Conservation (phyloP, 1,140 invertebrate species). For the Meloidogyne exigua region DNA sequence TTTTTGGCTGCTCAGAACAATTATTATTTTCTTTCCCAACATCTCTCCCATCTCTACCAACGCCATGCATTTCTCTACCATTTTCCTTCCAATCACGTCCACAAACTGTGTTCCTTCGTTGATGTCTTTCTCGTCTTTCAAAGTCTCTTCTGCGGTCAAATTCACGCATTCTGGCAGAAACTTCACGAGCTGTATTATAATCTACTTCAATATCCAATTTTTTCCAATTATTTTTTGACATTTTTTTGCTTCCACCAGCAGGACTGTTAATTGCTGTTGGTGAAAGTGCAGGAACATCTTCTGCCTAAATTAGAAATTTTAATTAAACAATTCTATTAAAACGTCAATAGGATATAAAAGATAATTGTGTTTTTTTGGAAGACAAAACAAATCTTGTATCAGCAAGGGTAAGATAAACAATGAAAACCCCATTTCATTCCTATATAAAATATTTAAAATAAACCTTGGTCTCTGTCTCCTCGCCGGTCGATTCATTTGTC, state of each 20-base stretch:
- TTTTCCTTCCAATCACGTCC: background rate
- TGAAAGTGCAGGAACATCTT: background rate
- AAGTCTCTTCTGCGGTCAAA: background rate
- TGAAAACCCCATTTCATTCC: too few relatives aligned
- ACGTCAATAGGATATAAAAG: too few relatives aligned
- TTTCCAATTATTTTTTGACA: constrained; percentile 41
- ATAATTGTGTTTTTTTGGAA: too few relatives aligned
- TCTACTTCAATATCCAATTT: constrained; percentile 42
- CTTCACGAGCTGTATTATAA: constrained; percentile 28
- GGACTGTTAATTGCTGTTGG: background rate
- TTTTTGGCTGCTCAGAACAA: background rate
- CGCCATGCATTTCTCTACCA: background rate
- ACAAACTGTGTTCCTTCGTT: constrained; percentile 5
- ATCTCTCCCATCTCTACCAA: too few relatives aligned
- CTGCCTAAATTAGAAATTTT: background rate
- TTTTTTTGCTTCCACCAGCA: constrained; percentile 28
- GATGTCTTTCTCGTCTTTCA: background rate
- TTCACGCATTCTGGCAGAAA: constrained; percentile 15
- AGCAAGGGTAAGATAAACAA: too few relatives aligned
- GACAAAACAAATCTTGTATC: too few relatives aligned
- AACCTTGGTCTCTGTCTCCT: background rate
- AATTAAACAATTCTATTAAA: background rate
- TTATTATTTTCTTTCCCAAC: background rate
- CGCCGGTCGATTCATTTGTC: background rate
- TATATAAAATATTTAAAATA: background rate